These are phyloP conservation scores for Phenganax stokvisi DNA, from an alignment of 92 coral and sea anemone genomes.

Conservation along the genomic window DNA sequence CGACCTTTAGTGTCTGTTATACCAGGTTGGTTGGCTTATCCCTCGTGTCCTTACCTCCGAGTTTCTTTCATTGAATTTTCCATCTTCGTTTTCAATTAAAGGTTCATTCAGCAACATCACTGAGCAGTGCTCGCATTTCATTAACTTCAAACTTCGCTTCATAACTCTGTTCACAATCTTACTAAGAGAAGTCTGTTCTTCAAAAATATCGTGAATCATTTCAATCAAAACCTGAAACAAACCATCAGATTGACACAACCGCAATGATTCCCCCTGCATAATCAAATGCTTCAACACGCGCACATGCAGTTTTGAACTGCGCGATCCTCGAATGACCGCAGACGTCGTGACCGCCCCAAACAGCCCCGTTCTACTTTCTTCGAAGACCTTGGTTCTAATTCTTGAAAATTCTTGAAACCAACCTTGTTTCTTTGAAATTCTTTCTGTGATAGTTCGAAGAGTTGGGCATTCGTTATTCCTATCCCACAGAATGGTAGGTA, in stretches of 20 bases:
- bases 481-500: conserved; percentile 96
- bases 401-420: conserved; percentile 15
- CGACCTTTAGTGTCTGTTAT: too few relatives aligned
- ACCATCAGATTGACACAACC: background rate
- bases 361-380: too few relatives aligned
- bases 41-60: conserved; percentile 20
- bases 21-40: background rate
- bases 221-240: conserved; percentile 80
- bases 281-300: background rate
- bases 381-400: background rate
- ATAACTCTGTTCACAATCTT: conserved; percentile 93
- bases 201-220: conserved; percentile 96
- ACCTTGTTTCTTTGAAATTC: conserved; percentile 97
- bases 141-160: conserved; percentile 78
- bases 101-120: conserved; percentile 85
- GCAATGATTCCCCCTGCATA: background rate
- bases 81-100: conserved; percentile 73
- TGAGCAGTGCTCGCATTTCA: conserved; percentile 95
- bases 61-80: conserved; percentile 59
- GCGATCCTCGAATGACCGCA: too few relatives aligned
- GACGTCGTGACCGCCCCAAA: too few relatives aligned
- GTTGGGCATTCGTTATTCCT: conserved; percentile 95
- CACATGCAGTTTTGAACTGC: too few relatives aligned
- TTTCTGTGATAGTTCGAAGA: conserved; percentile 90
- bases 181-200: conserved; percentile 95